Percentiles rank a stretch among this genome's conserved stretches.
Evolutionary conservation across 2,797 vertebrate species (phyloP).

Genomic region (Microcaecilia unicolor): DNA sequence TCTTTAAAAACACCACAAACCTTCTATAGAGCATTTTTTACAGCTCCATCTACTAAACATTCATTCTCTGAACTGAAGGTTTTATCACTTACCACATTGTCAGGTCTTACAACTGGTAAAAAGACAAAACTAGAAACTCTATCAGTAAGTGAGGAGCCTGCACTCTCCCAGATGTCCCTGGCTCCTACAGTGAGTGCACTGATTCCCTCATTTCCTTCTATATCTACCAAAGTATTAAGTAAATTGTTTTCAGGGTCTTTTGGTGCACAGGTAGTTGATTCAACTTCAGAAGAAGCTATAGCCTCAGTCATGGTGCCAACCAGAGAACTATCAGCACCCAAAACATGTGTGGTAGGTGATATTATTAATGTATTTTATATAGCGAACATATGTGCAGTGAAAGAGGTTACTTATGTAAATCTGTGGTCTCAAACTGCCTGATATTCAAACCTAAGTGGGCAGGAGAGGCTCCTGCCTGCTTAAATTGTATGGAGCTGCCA

Average conservation of each 20-base stretch:
- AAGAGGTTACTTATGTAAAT: no score
- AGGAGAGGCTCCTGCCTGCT: no score
- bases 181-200: constrained; percentile 3
- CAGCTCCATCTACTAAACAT: fast-evolving
- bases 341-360: constrained; percentile 51
- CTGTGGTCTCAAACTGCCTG: no score
- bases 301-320: constrained; percentile 12
- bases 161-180: neutral
- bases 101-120: neutral
- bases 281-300: neutral
- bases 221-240: constrained; percentile 6
- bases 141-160: neutral
- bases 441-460: no score
- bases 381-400: no score
- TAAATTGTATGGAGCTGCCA: no score
- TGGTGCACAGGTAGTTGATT: constrained; percentile 17
- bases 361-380: neutral
- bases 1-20: neutral
- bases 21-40: neutral
- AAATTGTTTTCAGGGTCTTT: constrained; percentile 20
- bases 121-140: neutral
- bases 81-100: neutral
- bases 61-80: constrained; percentile 4
- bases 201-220: constrained; percentile 7
- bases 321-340: constrained; percentile 12